A percentile compares a stretch with the other conserved stretches of the same genome.
phyloP scores from a whole-genome alignment of 2,113 vertebrate species.

The Melanocharis versteri region DNA sequence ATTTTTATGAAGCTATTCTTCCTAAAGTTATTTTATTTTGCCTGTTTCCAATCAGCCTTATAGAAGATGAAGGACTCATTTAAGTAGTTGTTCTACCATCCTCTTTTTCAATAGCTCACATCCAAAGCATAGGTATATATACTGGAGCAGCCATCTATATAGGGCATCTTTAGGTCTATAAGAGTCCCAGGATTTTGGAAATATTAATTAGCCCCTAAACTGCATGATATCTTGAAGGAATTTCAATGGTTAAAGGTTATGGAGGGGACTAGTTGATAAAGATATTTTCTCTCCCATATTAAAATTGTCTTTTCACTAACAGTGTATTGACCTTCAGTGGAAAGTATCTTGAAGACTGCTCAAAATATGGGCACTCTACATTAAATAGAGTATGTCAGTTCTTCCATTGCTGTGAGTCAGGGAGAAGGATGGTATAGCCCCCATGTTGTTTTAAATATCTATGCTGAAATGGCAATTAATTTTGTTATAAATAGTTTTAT shows the following conservation, averaged over 20 bases:
- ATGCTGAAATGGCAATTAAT: background rate
- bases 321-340: background rate
- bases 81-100: background rate
- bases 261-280: background rate
- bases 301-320: background rate
- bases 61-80: background rate
- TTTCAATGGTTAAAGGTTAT: background rate
- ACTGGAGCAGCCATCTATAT: background rate
- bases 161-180: background rate
- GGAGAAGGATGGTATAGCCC: background rate
- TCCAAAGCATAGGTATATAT: background rate
- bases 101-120: background rate
- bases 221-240: background rate
- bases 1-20: constrained; percentile 24
- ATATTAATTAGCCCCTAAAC: background rate
- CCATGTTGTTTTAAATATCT: background rate
- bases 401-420: background rate
- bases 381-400: background rate
- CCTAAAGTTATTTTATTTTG: background rate
- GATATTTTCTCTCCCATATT: background rate
- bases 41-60: background rate
- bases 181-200: background rate
- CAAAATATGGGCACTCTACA: background rate
- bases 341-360: background rate
- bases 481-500: background rate